Base-by-base conservation (phyloP, 2,113 vertebrate species). In the Fulmarus glacialis region DNA sequence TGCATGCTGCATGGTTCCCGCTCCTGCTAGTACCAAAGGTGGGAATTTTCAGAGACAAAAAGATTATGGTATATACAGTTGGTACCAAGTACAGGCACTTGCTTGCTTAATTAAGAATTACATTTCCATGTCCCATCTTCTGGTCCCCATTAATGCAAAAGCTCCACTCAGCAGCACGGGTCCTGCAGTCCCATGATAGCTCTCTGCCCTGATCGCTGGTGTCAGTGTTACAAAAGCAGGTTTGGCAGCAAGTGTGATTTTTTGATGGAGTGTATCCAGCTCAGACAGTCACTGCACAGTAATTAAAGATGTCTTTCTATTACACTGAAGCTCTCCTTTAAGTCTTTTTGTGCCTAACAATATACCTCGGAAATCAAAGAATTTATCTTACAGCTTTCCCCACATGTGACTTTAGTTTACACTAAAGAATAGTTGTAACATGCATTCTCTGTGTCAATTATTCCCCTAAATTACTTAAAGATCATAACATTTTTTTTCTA, bases 1-100 rank as follows among this genome's bases (percentile, higher is more conserved):
- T 7, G 20, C 30, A 52, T 0, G 1, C 29, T 26, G 9, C 12
- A 9, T 1, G 0, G 10, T 48, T 92, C 47, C 34, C 21, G 34
- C 34, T 52, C 15, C 21, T 48, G 48, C 36, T 53, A 6, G 6
- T 19, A 43, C 19, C 38, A 53, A 53, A 34, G 34, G 32, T 38
- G 55, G 32, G 30, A 59, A 48, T 36, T 85, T 71, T 36, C 63
- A 59, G 73, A 74, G 11, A 40, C 6, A 67, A 67, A 78, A 62
- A 36, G 21, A 30, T 72, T 45, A 66, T 22, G 23, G 29, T 50
- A 38, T 26, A 19, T 9, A 26, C 8, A 64, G 52, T 38, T 71
- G 42, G 58, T 56, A 45, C 5, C 47, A 67, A 40, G 47, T 21
- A 60, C 45, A 27, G n/a, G 20, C 17, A 21, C 23, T n/a, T 34